Percentiles rank a stretch among this genome's conserved stretches.
phyloP scores from a whole-genome alignment of 1,140 invertebrate genomes.

The Heliothis virescens region DNA sequence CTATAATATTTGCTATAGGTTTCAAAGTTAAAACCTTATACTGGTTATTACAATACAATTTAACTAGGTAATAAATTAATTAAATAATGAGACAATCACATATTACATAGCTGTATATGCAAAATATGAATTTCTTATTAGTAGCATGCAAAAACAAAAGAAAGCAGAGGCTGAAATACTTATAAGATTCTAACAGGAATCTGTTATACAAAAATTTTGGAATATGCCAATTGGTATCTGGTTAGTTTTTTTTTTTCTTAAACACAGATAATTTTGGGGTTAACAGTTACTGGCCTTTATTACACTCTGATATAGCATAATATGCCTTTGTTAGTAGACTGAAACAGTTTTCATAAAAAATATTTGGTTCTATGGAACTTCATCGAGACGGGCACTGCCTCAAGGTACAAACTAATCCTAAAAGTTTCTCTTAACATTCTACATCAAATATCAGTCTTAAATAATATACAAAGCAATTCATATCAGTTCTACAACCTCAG shows the following conservation, averaged over 20 bases:
- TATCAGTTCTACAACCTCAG: not conserved
- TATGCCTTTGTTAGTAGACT: slow-evolving; percentile 50
- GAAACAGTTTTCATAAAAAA: slow-evolving; percentile 19
- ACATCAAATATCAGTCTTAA: not conserved
- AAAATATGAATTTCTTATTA: not conserved
- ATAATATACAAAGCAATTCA: not conserved
- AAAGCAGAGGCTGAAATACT: too few relatives aligned
- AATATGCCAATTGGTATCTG: slow-evolving; percentile 42
- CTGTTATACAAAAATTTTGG: not conserved
- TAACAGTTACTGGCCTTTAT: slow-evolving; percentile 58
- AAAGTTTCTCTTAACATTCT: not conserved
- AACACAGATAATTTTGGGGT: slow-evolving; percentile 57
- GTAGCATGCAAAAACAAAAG: not conserved
- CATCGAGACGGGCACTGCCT: not conserved
- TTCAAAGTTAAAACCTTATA: too few relatives aligned
- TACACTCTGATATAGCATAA: slow-evolving; percentile 53
- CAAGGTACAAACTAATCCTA: not conserved
- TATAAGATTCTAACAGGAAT: slow-evolving; percentile 39
- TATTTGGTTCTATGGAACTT: not conserved
- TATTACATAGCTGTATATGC: too few relatives aligned
- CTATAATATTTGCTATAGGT: too few relatives aligned
- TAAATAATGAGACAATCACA: too few relatives aligned
- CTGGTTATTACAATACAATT: too few relatives aligned
- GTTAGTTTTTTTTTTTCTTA: slow-evolving; percentile 33
- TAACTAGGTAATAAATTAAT: too few relatives aligned